These are phyloP conservation scores for Neosilurus hyrtlii DNA, from an alignment of 2,797 vertebrate genomes.

Conservation along the genomic window DNA sequence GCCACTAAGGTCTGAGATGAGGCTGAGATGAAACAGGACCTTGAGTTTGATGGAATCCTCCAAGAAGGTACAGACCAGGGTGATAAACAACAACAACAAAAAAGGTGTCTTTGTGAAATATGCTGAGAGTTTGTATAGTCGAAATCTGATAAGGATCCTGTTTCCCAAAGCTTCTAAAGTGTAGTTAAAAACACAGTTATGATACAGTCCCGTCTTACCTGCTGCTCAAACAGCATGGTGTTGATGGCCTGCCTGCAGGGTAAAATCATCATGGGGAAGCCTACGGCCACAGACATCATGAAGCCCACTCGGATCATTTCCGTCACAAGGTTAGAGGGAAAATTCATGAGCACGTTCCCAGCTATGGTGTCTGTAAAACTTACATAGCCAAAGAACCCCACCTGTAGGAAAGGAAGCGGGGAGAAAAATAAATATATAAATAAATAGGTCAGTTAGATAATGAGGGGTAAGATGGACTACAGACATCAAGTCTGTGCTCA, in stretches of 20 bases:
- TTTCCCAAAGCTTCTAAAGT: neutral
- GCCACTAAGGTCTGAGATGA: conserved; percentile 13
- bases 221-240: conserved; percentile 97
- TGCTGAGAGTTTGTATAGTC: neutral
- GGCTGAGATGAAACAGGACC: neutral
- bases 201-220: conserved; percentile 71
- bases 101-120: neutral
- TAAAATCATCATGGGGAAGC: conserved; percentile 99
- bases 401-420: conserved; percentile 67
- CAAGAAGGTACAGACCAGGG: conserved; percentile 12
- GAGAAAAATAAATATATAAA: neutral
- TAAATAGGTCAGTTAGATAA: neutral
- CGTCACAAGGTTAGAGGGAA: conserved; percentile 94
- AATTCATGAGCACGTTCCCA: conserved; percentile 96
- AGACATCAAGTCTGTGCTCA: neutral
- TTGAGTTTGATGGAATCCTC: conserved; percentile 7
- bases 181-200: neutral
- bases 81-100: too few species aligned
- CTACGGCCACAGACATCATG: conserved; percentile 96
- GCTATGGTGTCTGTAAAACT: conserved; percentile 92
- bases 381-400: conserved; percentile 96
- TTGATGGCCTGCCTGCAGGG: conserved; percentile 95
- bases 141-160: neutral
- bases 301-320: conserved; percentile 95
- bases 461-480: neutral